phyloP scores from a whole-genome alignment of 1,140 invertebrate species.

The Danaus plexippus region DNA sequence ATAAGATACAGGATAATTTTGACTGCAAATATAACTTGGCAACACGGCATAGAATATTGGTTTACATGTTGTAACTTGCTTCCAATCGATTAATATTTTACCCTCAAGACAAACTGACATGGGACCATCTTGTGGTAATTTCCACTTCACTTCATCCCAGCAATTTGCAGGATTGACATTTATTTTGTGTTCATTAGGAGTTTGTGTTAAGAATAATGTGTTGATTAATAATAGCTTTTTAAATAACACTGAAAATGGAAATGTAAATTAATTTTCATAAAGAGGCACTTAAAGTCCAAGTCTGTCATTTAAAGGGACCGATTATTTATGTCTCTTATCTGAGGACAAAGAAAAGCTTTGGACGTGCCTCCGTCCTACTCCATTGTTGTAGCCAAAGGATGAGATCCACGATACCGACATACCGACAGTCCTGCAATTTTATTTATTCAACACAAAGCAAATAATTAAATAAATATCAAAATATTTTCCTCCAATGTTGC shows the following conservation, averaged over 20 bases:
- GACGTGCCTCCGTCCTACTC: slow-evolving; percentile 32
- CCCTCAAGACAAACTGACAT: slow-evolving; percentile 48
- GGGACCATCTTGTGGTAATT: slow-evolving; percentile 44
- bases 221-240: not conserved
- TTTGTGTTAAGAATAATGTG: slow-evolving; percentile 7
- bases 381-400: slow-evolving; percentile 26
- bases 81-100: slow-evolving; percentile 46
- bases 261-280: too few relatives aligned
- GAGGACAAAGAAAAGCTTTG: slow-evolving; percentile 38
- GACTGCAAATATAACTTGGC: slow-evolving; percentile 31
- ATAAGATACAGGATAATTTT: slow-evolving; percentile 8
- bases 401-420: slow-evolving; percentile 13
- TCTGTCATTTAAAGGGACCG: slow-evolving; percentile 33
- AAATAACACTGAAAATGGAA: too few relatives aligned
- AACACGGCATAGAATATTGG: slow-evolving; percentile 37
- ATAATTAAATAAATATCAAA: slow-evolving; percentile 24
- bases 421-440: slow-evolving; percentile 2
- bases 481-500: slow-evolving; percentile 28
- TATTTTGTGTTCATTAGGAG: slow-evolving; percentile 10
- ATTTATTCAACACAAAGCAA: slow-evolving; percentile 5
- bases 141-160: slow-evolving; percentile 38
- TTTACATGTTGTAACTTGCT: slow-evolving; percentile 48
- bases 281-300: slow-evolving; percentile 7
- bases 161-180: slow-evolving; percentile 32
- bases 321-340: slow-evolving; percentile 50